phyloP scores from a whole-genome alignment of 2,888 invertebrate species.

The Leptinotarsa rubiginosa region DNA sequence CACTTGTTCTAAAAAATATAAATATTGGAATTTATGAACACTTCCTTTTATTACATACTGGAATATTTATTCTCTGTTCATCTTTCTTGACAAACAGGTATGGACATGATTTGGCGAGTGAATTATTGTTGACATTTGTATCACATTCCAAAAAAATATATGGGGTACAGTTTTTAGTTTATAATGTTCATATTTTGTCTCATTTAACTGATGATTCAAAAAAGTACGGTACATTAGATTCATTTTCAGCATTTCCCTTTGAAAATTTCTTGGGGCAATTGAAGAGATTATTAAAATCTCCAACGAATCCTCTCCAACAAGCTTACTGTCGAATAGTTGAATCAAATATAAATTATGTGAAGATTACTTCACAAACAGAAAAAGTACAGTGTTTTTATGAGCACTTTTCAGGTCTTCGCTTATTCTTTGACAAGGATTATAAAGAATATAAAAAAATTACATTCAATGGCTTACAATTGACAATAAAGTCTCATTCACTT shows the following conservation, averaged over 20 bases:
- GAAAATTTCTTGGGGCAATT: conserved; percentile 43
- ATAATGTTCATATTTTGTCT: conserved; percentile 43
- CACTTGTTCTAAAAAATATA: conserved; percentile 25
- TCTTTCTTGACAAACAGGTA: conserved; percentile 4
- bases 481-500: conserved; percentile 23
- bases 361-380: conserved; percentile 11
- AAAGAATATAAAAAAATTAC: conserved; percentile 26
- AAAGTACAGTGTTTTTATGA: conserved; percentile 24
- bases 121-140: conserved; percentile 29
- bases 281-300: conserved; percentile 33
- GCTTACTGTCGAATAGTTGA: conserved; percentile 29
- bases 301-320: conserved; percentile 38
- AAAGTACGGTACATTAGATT: conserved; percentile 41
- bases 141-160: conserved; percentile 35
- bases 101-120: conserved; percentile 23
- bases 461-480: conserved; percentile 24
- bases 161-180: conserved; percentile 41
- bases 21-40: conserved; percentile 30
- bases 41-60: conserved; percentile 23
- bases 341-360: conserved; percentile 23
- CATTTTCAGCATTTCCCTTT: conserved; percentile 43
- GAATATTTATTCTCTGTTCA: conserved; percentile 28
- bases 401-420: conserved; percentile 25
- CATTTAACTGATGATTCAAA: conserved; percentile 45
- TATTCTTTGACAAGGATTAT: conserved; percentile 24